Evolutionary conservation across 2,113 vertebrate species (phyloP).

Genomic region (Lophotis ruficrista): DNA sequence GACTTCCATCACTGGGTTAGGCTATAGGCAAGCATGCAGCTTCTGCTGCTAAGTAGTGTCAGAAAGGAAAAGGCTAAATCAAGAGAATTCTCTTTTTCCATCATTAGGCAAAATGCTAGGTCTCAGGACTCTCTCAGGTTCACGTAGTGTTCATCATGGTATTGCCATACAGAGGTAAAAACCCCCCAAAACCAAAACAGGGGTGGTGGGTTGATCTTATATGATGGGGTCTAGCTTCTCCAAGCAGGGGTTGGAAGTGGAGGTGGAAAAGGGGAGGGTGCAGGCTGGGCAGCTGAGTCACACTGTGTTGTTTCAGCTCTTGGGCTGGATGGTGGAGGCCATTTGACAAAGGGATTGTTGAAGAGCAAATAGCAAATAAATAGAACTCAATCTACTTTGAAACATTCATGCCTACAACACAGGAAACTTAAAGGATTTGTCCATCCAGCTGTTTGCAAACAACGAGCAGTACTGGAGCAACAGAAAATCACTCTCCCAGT

Average conservation of each 20-base stretch:
- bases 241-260: background rate
- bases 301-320: background rate
- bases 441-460: background rate
- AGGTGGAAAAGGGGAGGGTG: background rate
- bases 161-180: background rate
- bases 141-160: background rate
- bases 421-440: background rate
- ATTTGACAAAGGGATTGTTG: background rate
- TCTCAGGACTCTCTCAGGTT: background rate
- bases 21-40: accelerated
- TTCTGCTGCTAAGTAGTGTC: background rate
- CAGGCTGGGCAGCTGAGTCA: background rate
- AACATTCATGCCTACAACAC: background rate
- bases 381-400: background rate
- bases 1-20: background rate
- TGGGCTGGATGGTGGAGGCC: background rate
- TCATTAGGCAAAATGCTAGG: accelerated
- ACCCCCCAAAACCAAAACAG: too few species aligned
- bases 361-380: background rate
- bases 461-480: background rate
- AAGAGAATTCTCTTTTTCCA: background rate
- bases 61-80: background rate
- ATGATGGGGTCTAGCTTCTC: background rate
- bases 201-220: background rate
- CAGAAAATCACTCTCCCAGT: background rate